Percentiles rank a stretch among this genome's conserved stretches.
These are phyloP conservation scores for Anoplius nigerrimus DNA, from an alignment of 2,888 invertebrate genomes.

Conservation along the genomic window DNA sequence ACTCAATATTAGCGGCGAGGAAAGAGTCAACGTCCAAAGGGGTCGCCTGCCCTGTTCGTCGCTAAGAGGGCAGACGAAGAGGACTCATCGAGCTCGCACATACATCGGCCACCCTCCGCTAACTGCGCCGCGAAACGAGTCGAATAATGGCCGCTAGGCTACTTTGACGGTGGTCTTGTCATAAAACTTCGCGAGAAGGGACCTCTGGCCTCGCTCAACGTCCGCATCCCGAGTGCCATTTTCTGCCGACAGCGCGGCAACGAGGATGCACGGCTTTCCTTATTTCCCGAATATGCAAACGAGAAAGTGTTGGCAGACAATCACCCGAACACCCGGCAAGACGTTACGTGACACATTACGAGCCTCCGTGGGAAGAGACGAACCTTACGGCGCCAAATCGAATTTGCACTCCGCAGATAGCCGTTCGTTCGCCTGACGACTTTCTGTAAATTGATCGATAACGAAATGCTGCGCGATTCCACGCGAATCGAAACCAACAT, in stretches of 20 bases:
- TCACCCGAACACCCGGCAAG: no score
- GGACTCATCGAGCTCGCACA: neutral
- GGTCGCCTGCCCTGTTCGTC: neutral
- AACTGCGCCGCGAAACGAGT: constrained; percentile 13
- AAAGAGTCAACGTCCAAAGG: neutral
- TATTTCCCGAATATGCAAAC: neutral
- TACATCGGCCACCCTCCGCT: neutral
- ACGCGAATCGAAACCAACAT: no score
- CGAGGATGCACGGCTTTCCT: neutral
- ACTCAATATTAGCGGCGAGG: constrained; percentile 29
- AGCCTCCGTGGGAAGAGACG: no score
- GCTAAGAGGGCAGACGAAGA: no score
- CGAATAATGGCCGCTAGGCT: constrained; percentile 32
- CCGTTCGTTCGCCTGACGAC: no score
- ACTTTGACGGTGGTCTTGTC: constrained; percentile 32
- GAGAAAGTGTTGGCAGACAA: no score
- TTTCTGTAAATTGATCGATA: no score
- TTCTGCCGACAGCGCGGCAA: neutral
- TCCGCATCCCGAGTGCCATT: constrained; percentile 22
- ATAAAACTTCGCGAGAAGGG: constrained; percentile 29
- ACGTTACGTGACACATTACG: no score
- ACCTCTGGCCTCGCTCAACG: neutral
- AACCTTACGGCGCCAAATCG: no score
- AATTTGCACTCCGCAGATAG: no score
- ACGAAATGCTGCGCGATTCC: no score